These are phyloP conservation scores for Ichneumoninae sp. DNA, from an alignment of 2,888 invertebrate genomes.

Conservation along the genomic window DNA sequence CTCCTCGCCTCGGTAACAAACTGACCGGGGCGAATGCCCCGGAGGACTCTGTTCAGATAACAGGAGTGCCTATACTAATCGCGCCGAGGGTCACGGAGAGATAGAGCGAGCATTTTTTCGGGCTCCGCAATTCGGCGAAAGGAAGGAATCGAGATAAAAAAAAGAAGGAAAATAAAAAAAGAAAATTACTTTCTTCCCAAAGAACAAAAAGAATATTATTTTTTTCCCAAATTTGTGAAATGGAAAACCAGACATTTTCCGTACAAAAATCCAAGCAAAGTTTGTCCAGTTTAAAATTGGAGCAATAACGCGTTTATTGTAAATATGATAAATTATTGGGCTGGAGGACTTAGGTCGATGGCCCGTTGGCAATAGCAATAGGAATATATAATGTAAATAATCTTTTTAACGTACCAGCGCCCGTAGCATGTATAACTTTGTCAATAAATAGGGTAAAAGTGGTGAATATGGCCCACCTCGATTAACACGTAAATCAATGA, in stretches of 20 bases:
- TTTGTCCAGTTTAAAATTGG: not conserved
- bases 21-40: slow-evolving; percentile 72
- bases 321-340: too few species aligned
- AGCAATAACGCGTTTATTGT: not conserved
- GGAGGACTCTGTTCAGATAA: slow-evolving; percentile 79
- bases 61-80: slow-evolving; percentile 78
- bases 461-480: too few species aligned
- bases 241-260: not conserved
- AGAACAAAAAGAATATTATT: not conserved
- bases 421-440: too few species aligned
- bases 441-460: too few species aligned
- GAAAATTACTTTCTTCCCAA: not conserved
- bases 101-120: slow-evolving; percentile 63
- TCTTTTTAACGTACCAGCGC: too few species aligned
- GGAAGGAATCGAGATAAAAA: slow-evolving; percentile 38
- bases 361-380: too few species aligned
- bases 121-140: slow-evolving; percentile 58
- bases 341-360: too few species aligned
- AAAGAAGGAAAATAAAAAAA: slow-evolving; percentile 23
- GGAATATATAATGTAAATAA: too few species aligned
- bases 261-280: not conserved
- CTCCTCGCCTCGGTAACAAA: not conserved
- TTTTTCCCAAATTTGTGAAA: not conserved
- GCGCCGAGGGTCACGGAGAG: slow-evolving; percentile 70
- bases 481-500: too few species aligned